Percentiles rank a stretch among this genome's conserved stretches.
phyloP scores from a whole-genome alignment of 2,797 vertebrate genomes.

The Bryconaethiops microstoma region DNA sequence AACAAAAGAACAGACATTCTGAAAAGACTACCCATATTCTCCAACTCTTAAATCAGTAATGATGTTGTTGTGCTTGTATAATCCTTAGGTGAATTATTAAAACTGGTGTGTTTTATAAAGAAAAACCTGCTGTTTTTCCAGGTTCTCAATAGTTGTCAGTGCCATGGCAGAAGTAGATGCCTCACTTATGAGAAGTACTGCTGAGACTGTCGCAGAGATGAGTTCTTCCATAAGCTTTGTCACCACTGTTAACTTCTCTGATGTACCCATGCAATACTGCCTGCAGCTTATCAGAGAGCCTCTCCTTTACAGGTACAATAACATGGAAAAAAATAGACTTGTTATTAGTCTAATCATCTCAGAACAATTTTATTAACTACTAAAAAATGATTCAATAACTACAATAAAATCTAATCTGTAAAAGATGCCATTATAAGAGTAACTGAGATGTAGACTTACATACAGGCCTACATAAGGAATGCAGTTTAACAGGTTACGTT shows the following conservation, averaged over 20 bases:
- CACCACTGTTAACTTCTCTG: constrained; percentile 41
- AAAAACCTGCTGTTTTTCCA: constrained; percentile 4
- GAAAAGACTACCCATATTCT: neutral
- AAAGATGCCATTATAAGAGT: neutral
- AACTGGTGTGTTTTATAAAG: neutral
- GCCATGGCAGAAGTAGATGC: constrained; percentile 26
- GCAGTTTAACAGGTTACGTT: neutral
- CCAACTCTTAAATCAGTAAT: neutral
- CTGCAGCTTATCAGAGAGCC: constrained; percentile 47
- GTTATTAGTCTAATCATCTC: too few species aligned
- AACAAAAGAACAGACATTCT: neutral
- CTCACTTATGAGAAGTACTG: constrained; percentile 22
- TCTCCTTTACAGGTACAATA: constrained; percentile 37
- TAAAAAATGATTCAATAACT: too few species aligned
- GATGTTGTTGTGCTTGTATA: neutral
- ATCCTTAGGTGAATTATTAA: neutral
- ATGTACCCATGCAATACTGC: constrained; percentile 38
- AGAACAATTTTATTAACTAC: neutral
- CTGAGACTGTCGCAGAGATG: constrained; percentile 36
- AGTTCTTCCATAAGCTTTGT: constrained; percentile 35
- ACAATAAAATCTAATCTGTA: neutral
- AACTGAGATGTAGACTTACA: neutral
- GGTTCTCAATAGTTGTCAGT: constrained; percentile 43
- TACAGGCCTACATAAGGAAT: neutral
- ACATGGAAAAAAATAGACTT: neutral